These are phyloP conservation scores for Drepana falcataria DNA, from an alignment of 2,888 invertebrate species.

Conservation along the genomic window DNA sequence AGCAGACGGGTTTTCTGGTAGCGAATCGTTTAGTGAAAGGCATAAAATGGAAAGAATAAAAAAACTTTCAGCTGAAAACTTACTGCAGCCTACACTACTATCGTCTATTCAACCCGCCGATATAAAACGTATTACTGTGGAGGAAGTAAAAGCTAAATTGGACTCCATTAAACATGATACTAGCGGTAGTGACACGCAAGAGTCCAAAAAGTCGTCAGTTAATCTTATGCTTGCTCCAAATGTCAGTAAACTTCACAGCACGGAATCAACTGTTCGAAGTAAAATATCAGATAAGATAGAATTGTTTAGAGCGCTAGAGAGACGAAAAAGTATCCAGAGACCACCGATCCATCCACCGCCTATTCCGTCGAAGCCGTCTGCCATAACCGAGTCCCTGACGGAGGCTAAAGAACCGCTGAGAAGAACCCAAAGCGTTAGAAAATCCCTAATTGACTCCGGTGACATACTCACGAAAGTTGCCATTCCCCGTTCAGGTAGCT, in stretches of 20 bases:
- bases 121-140: slow-evolving; percentile 66
- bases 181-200: slow-evolving; percentile 73
- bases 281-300: slow-evolving; percentile 76
- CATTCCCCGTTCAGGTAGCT: slow-evolving; percentile 91
- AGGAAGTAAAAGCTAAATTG: slow-evolving; percentile 79
- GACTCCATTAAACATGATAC: slow-evolving; percentile 68
- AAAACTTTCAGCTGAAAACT: slow-evolving; percentile 75
- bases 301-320: slow-evolving; percentile 67
- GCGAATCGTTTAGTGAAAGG: slow-evolving; percentile 69
- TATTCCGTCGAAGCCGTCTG: slow-evolving; percentile 58
- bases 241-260: slow-evolving; percentile 40
- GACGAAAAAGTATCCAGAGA: slow-evolving; percentile 66
- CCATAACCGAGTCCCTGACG: slow-evolving; percentile 29
- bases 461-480: slow-evolving; percentile 92
- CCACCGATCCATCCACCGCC: slow-evolving; percentile 72
- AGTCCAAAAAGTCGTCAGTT: slow-evolving; percentile 62
- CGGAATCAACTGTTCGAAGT: slow-evolving; percentile 66
- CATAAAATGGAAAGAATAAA: slow-evolving; percentile 75
- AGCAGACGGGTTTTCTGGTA: slow-evolving; percentile 70
- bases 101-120: slow-evolving; percentile 51
- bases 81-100: slow-evolving; percentile 72
- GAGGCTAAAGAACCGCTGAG: slow-evolving; percentile 60
- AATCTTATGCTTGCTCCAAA: slow-evolving; percentile 10
- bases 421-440: slow-evolving; percentile 68
- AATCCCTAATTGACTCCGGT: slow-evolving; percentile 80